phyloP scores from a whole-genome alignment of 2,797 vertebrate species.

The Xenops minutus region DNA sequence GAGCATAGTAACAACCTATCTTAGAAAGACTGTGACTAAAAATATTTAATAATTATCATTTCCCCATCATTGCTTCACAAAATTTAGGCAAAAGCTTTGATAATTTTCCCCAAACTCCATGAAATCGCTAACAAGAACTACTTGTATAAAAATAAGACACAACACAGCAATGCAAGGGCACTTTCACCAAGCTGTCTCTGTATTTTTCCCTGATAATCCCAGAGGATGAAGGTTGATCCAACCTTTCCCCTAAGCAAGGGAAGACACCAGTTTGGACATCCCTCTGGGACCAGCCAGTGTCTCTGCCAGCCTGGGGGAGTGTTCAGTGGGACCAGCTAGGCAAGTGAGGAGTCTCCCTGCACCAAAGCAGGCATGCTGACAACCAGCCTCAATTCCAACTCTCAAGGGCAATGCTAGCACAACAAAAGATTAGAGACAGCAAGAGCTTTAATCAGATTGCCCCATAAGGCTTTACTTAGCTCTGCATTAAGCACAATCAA shows the following conservation, averaged over 20 bases:
- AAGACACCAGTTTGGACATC: not conserved
- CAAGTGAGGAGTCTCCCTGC: not conserved
- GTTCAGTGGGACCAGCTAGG: not conserved
- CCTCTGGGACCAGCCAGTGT: not conserved
- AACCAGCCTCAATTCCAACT: not conserved
- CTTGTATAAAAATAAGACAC: not conserved
- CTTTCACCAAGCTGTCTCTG: not conserved
- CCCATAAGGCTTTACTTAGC: not conserved
- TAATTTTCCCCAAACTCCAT: not conserved
- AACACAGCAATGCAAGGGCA: not conserved
- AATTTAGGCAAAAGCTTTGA: not conserved
- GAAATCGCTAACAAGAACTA: not conserved
- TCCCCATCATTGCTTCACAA: not conserved
- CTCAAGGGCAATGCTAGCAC: not conserved
- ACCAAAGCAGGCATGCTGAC: not conserved
- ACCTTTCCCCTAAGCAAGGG: not conserved
- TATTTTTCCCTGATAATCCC: not conserved
- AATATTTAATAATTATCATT: not conserved
- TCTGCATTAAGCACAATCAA: not conserved
- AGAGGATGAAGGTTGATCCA: not conserved
- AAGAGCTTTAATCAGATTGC: not conserved
- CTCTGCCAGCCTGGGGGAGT: not conserved
- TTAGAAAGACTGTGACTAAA: not conserved
- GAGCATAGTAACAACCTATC: not conserved
- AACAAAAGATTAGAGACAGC: not conserved